Percentiles rank a stretch among this genome's conserved stretches.
These are phyloP conservation scores for Eilema griseolum DNA, from an alignment of 2,888 invertebrate genomes.

Conservation along the genomic window DNA sequence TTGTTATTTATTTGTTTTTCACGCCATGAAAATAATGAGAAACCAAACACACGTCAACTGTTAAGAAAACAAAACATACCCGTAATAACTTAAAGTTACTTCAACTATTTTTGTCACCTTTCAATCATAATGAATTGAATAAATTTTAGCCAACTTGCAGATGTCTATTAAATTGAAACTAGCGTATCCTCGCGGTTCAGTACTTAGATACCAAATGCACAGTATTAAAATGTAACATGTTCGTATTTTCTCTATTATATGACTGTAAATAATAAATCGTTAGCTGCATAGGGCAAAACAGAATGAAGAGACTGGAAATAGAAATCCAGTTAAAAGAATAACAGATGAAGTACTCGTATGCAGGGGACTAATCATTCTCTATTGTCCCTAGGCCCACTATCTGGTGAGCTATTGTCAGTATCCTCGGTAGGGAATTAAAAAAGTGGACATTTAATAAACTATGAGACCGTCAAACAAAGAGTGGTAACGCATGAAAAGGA, in stretches of 20 bases:
- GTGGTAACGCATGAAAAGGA: constrained; percentile 37
- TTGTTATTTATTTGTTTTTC: constrained; percentile 77
- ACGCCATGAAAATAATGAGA: constrained; percentile 30
- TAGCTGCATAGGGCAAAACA: not conserved
- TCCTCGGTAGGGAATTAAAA: constrained; percentile 69
- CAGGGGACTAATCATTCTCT: constrained; percentile 73
- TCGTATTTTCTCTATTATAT: not conserved
- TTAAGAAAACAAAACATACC: not conserved
- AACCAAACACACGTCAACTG: constrained; percentile 16
- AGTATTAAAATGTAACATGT: too few relatives aligned
- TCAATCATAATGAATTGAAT: too few relatives aligned
- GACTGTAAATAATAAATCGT: not conserved
- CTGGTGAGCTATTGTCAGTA: constrained; percentile 69
- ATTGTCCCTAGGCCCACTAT: constrained; percentile 82
- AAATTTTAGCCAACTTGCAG: not conserved
- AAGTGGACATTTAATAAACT: constrained; percentile 77
- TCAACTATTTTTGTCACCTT: not conserved
- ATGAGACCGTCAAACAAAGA: constrained; percentile 67
- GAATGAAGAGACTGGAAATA: constrained; percentile 38
- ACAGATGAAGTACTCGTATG: constrained; percentile 63
- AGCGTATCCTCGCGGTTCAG: not conserved
- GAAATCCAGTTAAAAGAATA: constrained; percentile 78
- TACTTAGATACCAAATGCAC: not conserved
- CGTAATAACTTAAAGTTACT: not conserved
- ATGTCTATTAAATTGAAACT: too few relatives aligned